A percentile compares a stretch with the other conserved stretches of the same genome.
Conservation (phyloP, 2,888 invertebrate genomes). For the Pelosia muscerda region DNA sequence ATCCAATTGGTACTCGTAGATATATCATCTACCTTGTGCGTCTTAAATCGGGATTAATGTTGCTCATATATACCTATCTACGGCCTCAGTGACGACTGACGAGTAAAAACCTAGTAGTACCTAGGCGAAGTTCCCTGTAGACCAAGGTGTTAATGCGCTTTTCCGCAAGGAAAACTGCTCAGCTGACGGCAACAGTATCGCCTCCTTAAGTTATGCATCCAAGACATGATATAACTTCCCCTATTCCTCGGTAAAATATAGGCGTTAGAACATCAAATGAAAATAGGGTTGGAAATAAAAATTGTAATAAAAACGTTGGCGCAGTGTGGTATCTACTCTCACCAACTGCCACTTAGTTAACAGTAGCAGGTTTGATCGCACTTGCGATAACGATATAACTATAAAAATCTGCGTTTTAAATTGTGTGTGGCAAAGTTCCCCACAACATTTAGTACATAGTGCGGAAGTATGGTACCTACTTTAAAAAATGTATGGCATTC, state of each 20-base stretch:
- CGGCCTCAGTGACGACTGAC: no score
- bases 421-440: background rate
- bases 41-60: no score
- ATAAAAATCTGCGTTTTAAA: background rate
- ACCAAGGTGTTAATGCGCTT: background rate
- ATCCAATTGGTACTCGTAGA: no score
- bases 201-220: background rate
- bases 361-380: background rate
- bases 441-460: background rate
- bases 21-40: no score
- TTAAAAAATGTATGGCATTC: background rate
- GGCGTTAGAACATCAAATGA: background rate
- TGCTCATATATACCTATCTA: no score
- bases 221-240: background rate
- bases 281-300: background rate
- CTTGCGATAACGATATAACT: background rate
- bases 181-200: background rate
- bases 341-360: background rate
- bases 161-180: no score
- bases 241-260: background rate
- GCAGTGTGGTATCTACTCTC: background rate
- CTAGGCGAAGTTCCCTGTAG: background rate
- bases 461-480: background rate
- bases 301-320: background rate
- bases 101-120: no score